Evolutionary conservation across 2,113 vertebrate species (phyloP).

Genomic region (Gavialis gangeticus): DNA sequence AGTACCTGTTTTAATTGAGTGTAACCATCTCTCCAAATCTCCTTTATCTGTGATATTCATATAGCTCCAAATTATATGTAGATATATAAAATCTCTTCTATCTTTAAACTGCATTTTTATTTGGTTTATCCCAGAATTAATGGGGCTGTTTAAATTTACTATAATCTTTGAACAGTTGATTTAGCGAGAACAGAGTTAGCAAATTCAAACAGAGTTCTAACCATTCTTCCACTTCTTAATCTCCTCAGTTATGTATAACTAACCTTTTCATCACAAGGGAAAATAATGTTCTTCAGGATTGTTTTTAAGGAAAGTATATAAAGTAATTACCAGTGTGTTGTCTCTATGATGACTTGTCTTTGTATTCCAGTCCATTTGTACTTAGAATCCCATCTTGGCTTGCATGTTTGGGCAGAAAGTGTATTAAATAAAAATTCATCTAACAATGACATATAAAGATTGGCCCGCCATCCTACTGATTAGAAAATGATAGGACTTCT

Average conservation of each 20-base stretch:
- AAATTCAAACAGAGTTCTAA: not conserved
- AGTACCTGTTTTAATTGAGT: not conserved
- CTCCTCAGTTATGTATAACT: not conserved
- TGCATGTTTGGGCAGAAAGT: not conserved
- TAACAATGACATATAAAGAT: not conserved
- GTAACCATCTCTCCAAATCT: not conserved
- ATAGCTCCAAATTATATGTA: too few species aligned
- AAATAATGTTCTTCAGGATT: not conserved
- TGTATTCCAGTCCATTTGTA: not conserved
- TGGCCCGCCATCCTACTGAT: not conserved
- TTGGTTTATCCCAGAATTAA: not conserved
- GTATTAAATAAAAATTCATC: not conserved
- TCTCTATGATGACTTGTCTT: not conserved
- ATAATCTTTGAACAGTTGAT: not conserved
- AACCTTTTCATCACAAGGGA: not conserved
- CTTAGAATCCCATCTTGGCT: not conserved
- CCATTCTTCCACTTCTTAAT: not conserved
- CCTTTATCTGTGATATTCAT: not conserved
- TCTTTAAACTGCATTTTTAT: not conserved
- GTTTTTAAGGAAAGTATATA: not conserved
- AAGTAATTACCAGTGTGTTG: not conserved
- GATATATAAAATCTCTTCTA: too few species aligned
- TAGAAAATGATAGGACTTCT: not conserved
- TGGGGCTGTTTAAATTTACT: not conserved
- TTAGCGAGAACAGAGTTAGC: not conserved